A percentile compares a stretch with the other conserved stretches of the same genome.
Conservation (phyloP, 2,888 invertebrate genomes). For the Agrochola litura region DNA sequence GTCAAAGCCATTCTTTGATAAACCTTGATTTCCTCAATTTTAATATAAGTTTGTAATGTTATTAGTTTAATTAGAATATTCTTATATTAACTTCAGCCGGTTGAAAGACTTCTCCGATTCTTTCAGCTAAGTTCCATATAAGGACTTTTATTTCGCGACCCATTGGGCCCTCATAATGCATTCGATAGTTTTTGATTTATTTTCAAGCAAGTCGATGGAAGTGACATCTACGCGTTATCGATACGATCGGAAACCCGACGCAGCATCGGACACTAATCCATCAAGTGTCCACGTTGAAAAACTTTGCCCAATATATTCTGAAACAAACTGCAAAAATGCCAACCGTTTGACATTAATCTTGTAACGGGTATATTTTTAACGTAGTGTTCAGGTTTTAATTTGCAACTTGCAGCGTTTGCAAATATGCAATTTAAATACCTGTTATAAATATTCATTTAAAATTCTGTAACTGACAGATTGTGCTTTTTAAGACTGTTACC, state of each 20-base stretch:
- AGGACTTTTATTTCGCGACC: neutral
- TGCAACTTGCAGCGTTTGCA: constrained; percentile 5
- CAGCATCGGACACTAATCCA: constrained; percentile 51
- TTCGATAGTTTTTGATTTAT: constrained; percentile 24
- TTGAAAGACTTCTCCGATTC: neutral
- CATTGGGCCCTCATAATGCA: neutral
- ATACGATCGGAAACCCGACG: constrained; percentile 29
- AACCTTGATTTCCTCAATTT: neutral
- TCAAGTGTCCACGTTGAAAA: constrained; percentile 51
- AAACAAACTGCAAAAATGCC: constrained; percentile 43
- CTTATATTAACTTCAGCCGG: neutral
- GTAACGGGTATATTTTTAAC: constrained; percentile 36
- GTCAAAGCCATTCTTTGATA: neutral
- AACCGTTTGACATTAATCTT: constrained; percentile 55
- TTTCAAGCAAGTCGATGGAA: constrained; percentile 36
- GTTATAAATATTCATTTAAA: too few species aligned
- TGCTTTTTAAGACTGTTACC: neutral
- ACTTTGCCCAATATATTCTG: constrained; percentile 37
- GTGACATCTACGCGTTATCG: constrained; percentile 50
- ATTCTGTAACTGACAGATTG: neutral
- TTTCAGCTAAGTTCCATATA: too few species aligned
- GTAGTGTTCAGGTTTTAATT: constrained; percentile 12
- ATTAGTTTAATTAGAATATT: neutral
- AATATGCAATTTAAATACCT: too few species aligned
- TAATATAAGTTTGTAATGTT: neutral